These are phyloP conservation scores for Fragum sueziense DNA, from an alignment of 2,888 invertebrate species.

Conservation along the genomic window DNA sequence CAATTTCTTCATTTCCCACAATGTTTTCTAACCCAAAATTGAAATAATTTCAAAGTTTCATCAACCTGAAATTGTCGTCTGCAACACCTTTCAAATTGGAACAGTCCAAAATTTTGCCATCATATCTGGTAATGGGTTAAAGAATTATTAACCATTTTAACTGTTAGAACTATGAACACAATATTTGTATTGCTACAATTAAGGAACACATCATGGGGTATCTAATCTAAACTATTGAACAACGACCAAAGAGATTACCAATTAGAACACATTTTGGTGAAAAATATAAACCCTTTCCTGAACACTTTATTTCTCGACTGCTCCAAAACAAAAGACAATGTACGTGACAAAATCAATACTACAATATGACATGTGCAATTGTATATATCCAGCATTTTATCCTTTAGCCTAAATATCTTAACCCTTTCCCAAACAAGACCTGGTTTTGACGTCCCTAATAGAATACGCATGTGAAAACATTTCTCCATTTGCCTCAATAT, in stretches of 20 bases:
- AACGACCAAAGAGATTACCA: not conserved
- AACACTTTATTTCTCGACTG: too few relatives aligned
- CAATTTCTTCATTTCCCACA: not conserved
- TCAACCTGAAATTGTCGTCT: not conserved
- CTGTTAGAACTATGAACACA: not conserved
- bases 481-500: too few relatives aligned
- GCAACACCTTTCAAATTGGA: not conserved
- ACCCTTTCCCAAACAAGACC: too few relatives aligned
- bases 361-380: too few relatives aligned
- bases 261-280: not conserved
- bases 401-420: too few relatives aligned
- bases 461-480: too few relatives aligned
- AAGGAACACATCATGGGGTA: not conserved
- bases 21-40: not conserved
- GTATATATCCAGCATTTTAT: not conserved
- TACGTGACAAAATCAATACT: too few relatives aligned
- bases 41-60: too few relatives aligned
- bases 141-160: not conserved
- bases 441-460: too few relatives aligned
- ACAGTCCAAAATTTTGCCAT: not conserved
- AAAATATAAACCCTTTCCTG: not conserved
- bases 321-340: too few relatives aligned
- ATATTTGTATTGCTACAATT: not conserved
- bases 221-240: not conserved
- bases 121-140: too few relatives aligned